phyloP scores from a whole-genome alignment of 1,140 invertebrate genomes.

The Drosophila parvula region DNA sequence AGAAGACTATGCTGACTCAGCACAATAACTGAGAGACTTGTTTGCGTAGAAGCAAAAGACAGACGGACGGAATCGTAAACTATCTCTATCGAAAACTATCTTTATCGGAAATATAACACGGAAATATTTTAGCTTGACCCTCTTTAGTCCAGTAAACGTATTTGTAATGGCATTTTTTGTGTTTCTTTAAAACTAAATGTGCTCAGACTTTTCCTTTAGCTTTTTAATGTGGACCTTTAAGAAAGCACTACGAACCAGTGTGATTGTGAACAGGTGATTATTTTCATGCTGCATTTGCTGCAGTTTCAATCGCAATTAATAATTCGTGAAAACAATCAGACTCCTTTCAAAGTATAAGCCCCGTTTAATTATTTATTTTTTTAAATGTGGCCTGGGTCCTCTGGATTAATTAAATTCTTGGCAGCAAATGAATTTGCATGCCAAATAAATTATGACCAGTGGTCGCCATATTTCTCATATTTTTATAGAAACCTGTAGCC shows the following conservation, averaged over 20 bases:
- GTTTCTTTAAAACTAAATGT: no score
- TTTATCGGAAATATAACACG: no score
- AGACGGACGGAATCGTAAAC: no score
- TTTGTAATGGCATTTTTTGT: no score
- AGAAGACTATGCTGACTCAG: no score
- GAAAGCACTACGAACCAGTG: background rate
- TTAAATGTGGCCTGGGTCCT: constrained; percentile 24
- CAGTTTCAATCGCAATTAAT: constrained; percentile 12
- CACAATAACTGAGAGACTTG: no score
- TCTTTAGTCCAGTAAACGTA: no score
- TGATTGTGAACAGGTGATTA: constrained; percentile 1
- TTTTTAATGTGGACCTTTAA: no score
- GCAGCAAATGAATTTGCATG: constrained; percentile 40
- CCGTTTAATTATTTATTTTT: constrained; percentile 31
- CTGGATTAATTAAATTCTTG: constrained; percentile 61
- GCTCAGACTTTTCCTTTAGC: no score
- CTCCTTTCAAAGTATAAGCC: constrained; percentile 11
- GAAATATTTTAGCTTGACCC: no score
- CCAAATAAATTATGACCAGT: constrained; percentile 56
- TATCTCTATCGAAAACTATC: no score
- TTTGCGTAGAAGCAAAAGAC: no score
- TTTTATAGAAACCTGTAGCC: constrained; percentile 49
- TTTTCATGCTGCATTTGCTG: constrained; percentile 7
- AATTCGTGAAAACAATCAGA: constrained; percentile 24
- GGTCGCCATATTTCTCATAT: constrained; percentile 36